Conservation (phyloP, 1,140 invertebrate genomes). For the Drosophila auraria region DNA sequence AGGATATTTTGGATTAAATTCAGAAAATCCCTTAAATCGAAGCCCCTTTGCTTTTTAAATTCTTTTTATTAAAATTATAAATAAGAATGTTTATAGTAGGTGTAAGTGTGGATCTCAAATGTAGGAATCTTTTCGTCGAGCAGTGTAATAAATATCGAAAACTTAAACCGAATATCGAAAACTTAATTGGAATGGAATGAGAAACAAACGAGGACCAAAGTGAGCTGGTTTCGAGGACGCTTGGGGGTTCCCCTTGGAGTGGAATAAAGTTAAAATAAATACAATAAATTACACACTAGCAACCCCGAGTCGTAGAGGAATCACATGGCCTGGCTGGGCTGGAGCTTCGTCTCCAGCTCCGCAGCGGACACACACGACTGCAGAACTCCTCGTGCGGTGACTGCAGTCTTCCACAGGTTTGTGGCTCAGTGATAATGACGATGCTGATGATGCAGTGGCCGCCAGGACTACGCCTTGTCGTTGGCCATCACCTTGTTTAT, state of each 20-base stretch:
- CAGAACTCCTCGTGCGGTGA: constrained; percentile 54
- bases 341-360: constrained; percentile 23
- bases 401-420: constrained; percentile 59
- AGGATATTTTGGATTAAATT: no score
- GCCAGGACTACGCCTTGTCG: constrained; percentile 72
- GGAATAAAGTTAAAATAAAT: constrained; percentile 65
- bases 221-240: constrained; percentile 7
- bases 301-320: constrained; percentile 83
- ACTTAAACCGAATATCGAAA: constrained; percentile 28
- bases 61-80: constrained; percentile 40
- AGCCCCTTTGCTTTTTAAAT: neutral
- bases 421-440: constrained; percentile 3
- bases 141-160: constrained; percentile 64
- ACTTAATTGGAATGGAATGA: constrained; percentile 18
- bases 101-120: constrained; percentile 46
- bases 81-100: constrained; percentile 29
- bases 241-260: neutral
- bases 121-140: constrained; percentile 28
- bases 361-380: constrained; percentile 46
- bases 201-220: constrained; percentile 17
- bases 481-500: constrained; percentile 91
- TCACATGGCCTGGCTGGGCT: constrained; percentile 74
- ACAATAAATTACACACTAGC: constrained; percentile 73
- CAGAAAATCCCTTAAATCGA: neutral
- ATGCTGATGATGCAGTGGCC: neutral